Percentiles rank a stretch among this genome's conserved stretches.
These are phyloP conservation scores for Cynaeus angustus DNA, from an alignment of 2,888 invertebrate species.

Conservation along the genomic window DNA sequence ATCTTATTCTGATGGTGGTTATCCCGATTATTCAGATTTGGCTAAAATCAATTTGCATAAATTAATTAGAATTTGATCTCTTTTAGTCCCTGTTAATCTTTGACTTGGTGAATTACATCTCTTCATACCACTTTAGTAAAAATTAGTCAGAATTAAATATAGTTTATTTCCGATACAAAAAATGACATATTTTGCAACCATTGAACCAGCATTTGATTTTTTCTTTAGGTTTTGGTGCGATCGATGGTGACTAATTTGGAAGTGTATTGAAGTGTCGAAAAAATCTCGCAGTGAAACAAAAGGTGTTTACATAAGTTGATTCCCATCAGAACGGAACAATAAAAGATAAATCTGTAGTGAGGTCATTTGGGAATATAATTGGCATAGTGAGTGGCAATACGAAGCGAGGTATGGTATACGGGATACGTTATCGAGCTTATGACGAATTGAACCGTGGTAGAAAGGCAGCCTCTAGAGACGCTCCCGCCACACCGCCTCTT, in stretches of 20 bases:
- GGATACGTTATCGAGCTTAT: slow-evolving; percentile 42
- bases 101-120: too few relatives aligned
- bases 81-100: too few relatives aligned
- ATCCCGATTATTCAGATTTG: too few relatives aligned
- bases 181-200: too few relatives aligned
- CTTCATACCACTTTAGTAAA: too few relatives aligned
- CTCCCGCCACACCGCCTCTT: slow-evolving; percentile 53
- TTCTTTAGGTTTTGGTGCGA: too few relatives aligned
- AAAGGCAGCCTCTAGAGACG: slow-evolving; percentile 59
- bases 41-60: too few relatives aligned
- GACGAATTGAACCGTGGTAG: slow-evolving; percentile 51
- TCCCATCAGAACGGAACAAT: slow-evolving; percentile 46
- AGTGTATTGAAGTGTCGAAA: slow-evolving; percentile 3
- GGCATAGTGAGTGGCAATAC: slow-evolving; percentile 48
- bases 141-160: too few relatives aligned
- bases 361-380: slow-evolving; percentile 52
- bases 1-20: too few relatives aligned
- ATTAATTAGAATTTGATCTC: too few relatives aligned
- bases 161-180: too few relatives aligned
- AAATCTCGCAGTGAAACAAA: slow-evolving; percentile 27
- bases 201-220: too few relatives aligned
- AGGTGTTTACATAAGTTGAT: slow-evolving; percentile 46
- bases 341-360: slow-evolving; percentile 43
- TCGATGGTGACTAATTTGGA: neutral
- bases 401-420: slow-evolving; percentile 40